Conservation (phyloP, 2,113 vertebrate species). For the Trachemys scripta region DNA sequence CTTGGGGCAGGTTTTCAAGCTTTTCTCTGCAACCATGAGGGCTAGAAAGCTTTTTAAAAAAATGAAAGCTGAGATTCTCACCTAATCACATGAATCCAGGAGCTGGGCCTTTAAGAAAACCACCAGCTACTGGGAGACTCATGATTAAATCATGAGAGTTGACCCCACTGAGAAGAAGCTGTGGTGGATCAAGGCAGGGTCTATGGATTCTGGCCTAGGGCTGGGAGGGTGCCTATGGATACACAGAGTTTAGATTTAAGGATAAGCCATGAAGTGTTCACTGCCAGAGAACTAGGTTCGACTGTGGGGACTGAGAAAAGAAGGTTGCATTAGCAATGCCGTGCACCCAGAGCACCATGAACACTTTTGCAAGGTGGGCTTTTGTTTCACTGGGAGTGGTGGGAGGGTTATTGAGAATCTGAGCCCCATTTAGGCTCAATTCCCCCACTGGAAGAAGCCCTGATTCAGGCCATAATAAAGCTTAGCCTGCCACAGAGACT, state of each 20-base stretch:
- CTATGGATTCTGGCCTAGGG: not conserved
- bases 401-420: not conserved
- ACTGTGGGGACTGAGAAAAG: not conserved
- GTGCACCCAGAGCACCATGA: rapidly evolving
- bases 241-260: not conserved
- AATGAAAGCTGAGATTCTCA: not conserved
- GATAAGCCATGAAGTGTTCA: not conserved
- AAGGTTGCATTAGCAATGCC: not conserved
- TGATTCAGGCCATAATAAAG: not conserved
- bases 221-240: not conserved
- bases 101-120: not conserved
- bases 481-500: not conserved
- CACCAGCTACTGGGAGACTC: not conserved
- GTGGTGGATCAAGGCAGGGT: not conserved
- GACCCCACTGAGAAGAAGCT: not conserved
- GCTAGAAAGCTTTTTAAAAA: not conserved
- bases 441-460: not conserved
- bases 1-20: not conserved
- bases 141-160: not conserved
- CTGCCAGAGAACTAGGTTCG: not conserved
- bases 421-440: not conserved
- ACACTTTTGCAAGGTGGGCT: not conserved
- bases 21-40: not conserved
- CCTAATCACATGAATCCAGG: not conserved
- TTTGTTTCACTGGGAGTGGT: not conserved